Evolutionary conservation across 2,888 invertebrate genomes (phyloP).

Genomic region (Paralinhomoeus sp.): DNA sequence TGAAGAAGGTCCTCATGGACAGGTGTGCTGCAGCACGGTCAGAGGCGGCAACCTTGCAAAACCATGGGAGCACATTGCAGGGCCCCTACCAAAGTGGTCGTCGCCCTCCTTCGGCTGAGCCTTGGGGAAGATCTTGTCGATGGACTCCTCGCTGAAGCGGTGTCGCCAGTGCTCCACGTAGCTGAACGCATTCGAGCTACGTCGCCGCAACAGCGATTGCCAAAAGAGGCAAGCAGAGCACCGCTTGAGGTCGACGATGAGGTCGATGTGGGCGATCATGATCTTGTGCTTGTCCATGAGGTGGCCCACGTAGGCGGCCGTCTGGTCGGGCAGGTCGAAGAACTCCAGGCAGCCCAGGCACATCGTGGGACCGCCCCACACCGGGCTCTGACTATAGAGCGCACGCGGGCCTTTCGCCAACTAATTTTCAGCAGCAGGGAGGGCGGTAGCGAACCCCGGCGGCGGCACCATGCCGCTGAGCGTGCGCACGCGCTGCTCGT

Average conservation of each 20-base stretch:
- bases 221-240: neutral
- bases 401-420: neutral
- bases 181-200: constrained; percentile 4
- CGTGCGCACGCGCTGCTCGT: constrained; percentile 11
- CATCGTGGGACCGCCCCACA: constrained; percentile 25
- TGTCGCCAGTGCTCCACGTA: constrained; percentile 25
- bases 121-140: constrained; percentile 20
- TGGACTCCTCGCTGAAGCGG: constrained; percentile 18
- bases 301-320: constrained; percentile 17
- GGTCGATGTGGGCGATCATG: constrained; percentile 19
- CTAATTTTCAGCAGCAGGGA: neutral
- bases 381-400: constrained; percentile 12
- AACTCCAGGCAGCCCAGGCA: constrained; percentile 23
- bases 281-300: constrained; percentile 21
- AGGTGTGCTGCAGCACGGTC: no score
- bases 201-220: neutral
- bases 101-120: constrained; percentile 16
- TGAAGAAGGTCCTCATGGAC: no score
- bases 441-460: constrained; percentile 2
- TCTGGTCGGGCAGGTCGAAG: constrained; percentile 22
- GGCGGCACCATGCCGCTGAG: constrained; percentile 18
- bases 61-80: no score
- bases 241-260: constrained; percentile 24
- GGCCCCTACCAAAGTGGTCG: neutral
- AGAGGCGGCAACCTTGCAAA: no score